Evolutionary conservation across 2,797 vertebrate genomes (phyloP), one percentile per base, ranked within the genome.

Genomic region (Diglossa cyanea): DNA sequence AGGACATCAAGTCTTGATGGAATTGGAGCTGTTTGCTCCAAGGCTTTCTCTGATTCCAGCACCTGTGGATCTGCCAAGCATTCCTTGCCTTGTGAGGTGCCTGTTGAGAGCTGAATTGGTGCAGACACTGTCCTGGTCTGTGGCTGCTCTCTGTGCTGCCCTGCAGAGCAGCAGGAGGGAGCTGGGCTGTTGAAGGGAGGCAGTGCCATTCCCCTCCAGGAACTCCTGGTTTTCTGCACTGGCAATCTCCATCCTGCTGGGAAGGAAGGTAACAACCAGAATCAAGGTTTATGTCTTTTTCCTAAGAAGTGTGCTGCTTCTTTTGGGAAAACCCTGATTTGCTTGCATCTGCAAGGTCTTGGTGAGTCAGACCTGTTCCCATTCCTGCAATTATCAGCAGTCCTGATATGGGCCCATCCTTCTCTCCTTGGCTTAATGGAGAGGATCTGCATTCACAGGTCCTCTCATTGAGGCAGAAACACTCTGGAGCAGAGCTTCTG

Each of bases 301-400:
- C 10, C 19, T 48, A 3, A 50, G 2, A 3, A 57, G 2, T 44
- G 4, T 33, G 14, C 42, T 47, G 54, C 50, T 78, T 21, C 47
- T 47, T 85, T 73, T 66, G 63, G 47, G 60, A 70, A 70, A 51
- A 53, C 18, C 21, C 30, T 30, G 18, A 28, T 78, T 66, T 81
- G 10, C 26, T 84, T 65, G n/a, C 10, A 6, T 50, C 74, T 60
- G 44, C 40, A 31, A 14, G 37, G 20, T 18, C 20, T 37, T 51
- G 31, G 37, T 65, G 37, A 73, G 68, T 70, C 74, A 82, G 44
- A 54, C 19, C 37, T 73, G 10, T 75, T 72, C 44, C 23, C 54
- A 1, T n/a, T 58, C 31, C 51, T 62, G 5, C 45, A 44, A 0
- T 73, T 75, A 47, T 0, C 17, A 3, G 2, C 67, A 51, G 12